These are phyloP conservation scores for Climacteris rufus DNA, from an alignment of 2,113 vertebrate genomes.

Conservation along the genomic window DNA sequence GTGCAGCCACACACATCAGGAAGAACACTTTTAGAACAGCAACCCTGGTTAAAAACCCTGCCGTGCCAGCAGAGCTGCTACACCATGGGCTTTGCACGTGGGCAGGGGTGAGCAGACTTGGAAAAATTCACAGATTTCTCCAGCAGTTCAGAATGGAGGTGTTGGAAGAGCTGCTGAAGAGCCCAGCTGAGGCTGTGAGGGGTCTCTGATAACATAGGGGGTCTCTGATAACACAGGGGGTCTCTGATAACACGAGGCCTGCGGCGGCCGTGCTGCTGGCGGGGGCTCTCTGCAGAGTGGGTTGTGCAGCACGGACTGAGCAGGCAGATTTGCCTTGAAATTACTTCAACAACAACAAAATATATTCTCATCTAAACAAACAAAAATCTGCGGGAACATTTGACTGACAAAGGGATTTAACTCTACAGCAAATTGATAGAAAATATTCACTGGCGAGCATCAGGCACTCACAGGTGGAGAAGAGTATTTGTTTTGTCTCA, in stretches of 20 bases:
- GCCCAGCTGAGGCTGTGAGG: not conserved
- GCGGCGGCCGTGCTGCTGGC: not conserved
- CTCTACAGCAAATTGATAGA: not conserved
- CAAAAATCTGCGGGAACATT: not conserved
- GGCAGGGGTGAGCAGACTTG: not conserved
- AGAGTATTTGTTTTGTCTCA: conserved; percentile 8
- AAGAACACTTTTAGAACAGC: not conserved
- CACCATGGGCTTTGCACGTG: not conserved
- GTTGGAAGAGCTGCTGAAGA: not conserved
- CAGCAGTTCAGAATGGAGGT: not conserved
- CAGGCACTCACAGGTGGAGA: not conserved
- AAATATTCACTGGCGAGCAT: not conserved
- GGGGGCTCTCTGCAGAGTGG: not conserved
- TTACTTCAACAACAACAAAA: not conserved
- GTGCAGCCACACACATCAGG: not conserved
- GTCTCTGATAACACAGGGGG: not conserved
- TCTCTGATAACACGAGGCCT: not conserved
- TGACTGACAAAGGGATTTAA: not conserved
- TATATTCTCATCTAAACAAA: not conserved
- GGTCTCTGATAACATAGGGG: not conserved
- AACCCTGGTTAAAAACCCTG: not conserved
- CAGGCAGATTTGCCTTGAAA: not conserved
- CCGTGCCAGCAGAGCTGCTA: not conserved
- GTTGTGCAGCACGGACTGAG: not conserved
- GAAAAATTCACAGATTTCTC: not conserved